Evolutionary conservation across 2,797 vertebrate genomes (phyloP).

Genomic region (Coendou prehensilis): DNA sequence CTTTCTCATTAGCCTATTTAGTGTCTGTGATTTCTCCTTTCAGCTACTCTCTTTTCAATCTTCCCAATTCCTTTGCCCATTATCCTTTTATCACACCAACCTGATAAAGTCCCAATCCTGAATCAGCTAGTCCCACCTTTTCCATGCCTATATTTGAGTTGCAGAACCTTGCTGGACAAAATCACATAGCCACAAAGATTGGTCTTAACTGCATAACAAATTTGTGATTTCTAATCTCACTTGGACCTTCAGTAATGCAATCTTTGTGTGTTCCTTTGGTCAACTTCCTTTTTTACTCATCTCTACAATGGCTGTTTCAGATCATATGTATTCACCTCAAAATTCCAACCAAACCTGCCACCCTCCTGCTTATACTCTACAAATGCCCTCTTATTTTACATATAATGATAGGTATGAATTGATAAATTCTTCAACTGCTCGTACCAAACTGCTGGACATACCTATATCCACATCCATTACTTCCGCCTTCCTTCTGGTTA

Average conservation of each 20-base stretch:
- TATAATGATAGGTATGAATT: slow-evolving; percentile 18
- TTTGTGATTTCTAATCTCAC: slow-evolving; percentile 34
- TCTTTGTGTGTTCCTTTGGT: neutral
- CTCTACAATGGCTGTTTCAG: slow-evolving; percentile 39
- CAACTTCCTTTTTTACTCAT: slow-evolving; percentile 11
- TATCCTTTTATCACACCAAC: neutral
- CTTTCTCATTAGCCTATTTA: slow-evolving; percentile 28
- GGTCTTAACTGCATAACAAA: neutral
- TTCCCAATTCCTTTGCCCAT: neutral
- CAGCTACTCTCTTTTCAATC: neutral
- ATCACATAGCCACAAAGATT: slow-evolving; percentile 13
- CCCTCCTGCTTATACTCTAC: neutral
- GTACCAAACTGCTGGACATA: slow-evolving; percentile 17
- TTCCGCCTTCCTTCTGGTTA: slow-evolving; percentile 26
- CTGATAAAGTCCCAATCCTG: neutral
- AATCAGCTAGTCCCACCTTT: slow-evolving; percentile 14
- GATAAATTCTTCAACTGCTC: slow-evolving; percentile 38
- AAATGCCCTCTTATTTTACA: slow-evolving; percentile 47
- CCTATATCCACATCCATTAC: neutral
- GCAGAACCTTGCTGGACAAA: slow-evolving; percentile 10
- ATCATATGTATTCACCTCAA: slow-evolving; percentile 41
- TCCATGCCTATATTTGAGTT: slow-evolving; percentile 55
- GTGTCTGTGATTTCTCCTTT: slow-evolving; percentile 39
- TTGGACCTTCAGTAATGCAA: neutral
- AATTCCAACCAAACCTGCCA: slow-evolving; percentile 19